Evolutionary conservation across 2,797 vertebrate genomes (phyloP), one percentile per base, ranked within the genome.

Genomic region (Moxostoma hubbsi): DNA sequence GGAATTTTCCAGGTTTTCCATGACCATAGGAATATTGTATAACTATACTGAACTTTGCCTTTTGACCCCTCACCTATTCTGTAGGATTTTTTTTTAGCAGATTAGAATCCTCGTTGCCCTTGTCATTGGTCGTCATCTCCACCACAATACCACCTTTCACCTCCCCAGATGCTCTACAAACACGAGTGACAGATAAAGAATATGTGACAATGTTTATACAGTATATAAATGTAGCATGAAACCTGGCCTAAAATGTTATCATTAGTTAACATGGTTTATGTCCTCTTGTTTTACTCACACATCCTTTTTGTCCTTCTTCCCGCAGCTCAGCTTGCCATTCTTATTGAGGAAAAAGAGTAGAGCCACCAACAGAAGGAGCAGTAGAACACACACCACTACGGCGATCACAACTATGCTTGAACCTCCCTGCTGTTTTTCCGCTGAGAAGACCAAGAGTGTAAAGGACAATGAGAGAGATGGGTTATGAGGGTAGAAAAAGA

Each of bases 341-440:
- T 94, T 96, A 85, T 91, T 93, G 85, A 97, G 92, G 90, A 93
- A 96, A 87, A 95, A 97, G 89, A 97, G 90, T 71, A 93, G 82
- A 0, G 91, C 95, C 2, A 97, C 96, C 55, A 97, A 85, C 16
- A 97, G 87, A 11, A 97, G 94, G 61, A 97, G 92, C 74, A 97
- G 92, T 63, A 96, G 92, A 74, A 97, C 96, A 5, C 96, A 97
- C 82, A 96, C 93, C 16, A 96, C 96, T 86, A 97, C 96, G 0
- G 96, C 96, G 16, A 96, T 91, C 86, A 97, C 94, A 1, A 95
- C 96, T 0, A 87, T 89, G 11, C 93, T 93, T 83, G 94, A 93
- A 54, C 96, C 95, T 0, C 92, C 95, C 85, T 95, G 94, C 82
- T 94, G 90, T 50, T 86, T 88, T 73, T 93, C 91, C 13, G 93